Evolutionary conservation across 2,888 invertebrate species (phyloP).

Genomic region (Drosophila buzzatii): DNA sequence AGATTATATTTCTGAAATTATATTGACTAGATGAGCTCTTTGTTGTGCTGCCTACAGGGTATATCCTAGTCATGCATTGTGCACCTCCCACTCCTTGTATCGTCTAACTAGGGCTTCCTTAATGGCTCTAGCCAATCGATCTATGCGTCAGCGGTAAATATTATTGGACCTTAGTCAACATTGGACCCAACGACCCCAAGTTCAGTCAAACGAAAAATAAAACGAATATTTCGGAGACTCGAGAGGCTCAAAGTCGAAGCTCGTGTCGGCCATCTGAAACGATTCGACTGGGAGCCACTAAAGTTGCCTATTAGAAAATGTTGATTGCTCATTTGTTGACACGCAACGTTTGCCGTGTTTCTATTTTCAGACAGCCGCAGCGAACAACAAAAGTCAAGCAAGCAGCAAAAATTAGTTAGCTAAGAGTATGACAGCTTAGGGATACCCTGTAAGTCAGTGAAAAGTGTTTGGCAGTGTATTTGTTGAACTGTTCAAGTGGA

Average conservation of each 20-base stretch:
- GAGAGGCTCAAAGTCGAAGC: conserved; percentile 21
- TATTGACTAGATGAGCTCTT: background rate
- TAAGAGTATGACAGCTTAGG: background rate
- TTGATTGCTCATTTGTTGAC: conserved; percentile 74
- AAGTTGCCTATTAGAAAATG: conserved; percentile 62
- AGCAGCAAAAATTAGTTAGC: conserved; percentile 2
- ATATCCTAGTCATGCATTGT: background rate
- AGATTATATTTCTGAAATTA: background rate
- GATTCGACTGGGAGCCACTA: conserved; percentile 48
- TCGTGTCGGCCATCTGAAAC: conserved; percentile 27
- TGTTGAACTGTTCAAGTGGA: background rate
- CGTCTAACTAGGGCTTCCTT: conserved; percentile 22
- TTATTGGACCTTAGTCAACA: conserved; percentile 69
- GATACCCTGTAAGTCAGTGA: conserved; percentile 19
- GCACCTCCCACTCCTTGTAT: background rate
- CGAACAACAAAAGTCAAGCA: conserved; percentile 21
- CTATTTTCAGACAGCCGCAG: conserved; percentile 49
- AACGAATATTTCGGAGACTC: background rate
- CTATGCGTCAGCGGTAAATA: conserved; percentile 65
- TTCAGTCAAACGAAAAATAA: conserved; percentile 25
- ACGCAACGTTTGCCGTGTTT: conserved; percentile 59
- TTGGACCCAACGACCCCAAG: conserved; percentile 42
- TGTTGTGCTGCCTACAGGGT: background rate
- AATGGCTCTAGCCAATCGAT: conserved; percentile 22
- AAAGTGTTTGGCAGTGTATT: background rate